Percentiles rank a stretch among this genome's conserved stretches.
These are phyloP conservation scores for Eurypyga helias DNA, from an alignment of 2,113 vertebrate species.

Conservation along the genomic window DNA sequence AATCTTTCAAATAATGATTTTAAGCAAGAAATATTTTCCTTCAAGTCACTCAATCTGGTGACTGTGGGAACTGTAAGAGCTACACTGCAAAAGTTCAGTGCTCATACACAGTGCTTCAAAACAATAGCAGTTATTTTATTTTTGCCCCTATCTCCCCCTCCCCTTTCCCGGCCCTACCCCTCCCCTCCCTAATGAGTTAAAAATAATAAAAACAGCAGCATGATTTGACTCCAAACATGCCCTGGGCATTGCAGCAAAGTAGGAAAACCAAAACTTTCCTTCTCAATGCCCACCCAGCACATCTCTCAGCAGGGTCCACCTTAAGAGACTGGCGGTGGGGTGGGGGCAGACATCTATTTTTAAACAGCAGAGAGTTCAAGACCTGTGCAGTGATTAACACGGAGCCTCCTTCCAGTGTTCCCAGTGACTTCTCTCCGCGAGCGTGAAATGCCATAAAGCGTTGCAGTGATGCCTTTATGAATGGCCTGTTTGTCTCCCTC, in stretches of 20 bases:
- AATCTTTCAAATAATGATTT: constrained; percentile 32
- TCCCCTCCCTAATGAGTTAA: fast-evolving
- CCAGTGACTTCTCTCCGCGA: neutral
- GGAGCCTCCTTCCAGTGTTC: neutral
- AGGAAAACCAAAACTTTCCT: neutral
- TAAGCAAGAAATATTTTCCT: constrained; percentile 47
- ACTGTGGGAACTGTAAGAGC: neutral
- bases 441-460: neutral
- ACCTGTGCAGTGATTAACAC: neutral
- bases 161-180: no score
- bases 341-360: neutral
- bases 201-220: neutral
- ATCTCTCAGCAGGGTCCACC: fast-evolving
- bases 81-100: neutral
- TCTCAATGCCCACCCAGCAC: neutral
- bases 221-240: neutral
- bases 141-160: neutral
- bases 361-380: neutral
- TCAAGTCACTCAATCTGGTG: neutral
- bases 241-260: neutral
- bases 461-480: constrained; percentile 29
- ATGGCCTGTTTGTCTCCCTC: constrained; percentile 50
- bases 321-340: fast-evolving
- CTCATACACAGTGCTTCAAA: fast-evolving
- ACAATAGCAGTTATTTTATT: neutral